These are phyloP conservation scores for Paelopatides confundens DNA, from an alignment of 53 echinoderm and acorn worm genomes.

Conservation along the genomic window DNA sequence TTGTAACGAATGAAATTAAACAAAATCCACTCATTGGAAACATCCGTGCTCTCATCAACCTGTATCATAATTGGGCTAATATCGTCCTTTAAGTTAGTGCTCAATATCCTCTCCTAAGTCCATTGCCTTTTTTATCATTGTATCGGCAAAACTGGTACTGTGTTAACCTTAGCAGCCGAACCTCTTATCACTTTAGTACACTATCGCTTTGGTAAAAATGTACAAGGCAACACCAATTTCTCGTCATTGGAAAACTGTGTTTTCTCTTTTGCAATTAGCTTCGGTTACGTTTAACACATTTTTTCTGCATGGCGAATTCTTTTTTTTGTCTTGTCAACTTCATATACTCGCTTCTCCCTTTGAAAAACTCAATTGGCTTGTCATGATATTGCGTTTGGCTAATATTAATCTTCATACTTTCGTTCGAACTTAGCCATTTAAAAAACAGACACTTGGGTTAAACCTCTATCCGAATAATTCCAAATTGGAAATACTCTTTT, in stretches of 20 bases:
- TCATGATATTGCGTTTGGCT: constrained; percentile 23
- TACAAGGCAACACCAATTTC: constrained; percentile 33
- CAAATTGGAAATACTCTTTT: constrained; percentile 13
- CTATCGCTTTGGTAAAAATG: too few relatives aligned
- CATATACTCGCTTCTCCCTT: constrained; percentile 8
- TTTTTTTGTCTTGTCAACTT: constrained; percentile 27
- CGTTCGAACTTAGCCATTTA: constrained; percentile 41
- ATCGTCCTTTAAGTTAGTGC: too few relatives aligned
- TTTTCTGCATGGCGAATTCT: background rate
- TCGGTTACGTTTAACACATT: too few relatives aligned
- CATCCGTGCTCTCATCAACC: too few relatives aligned
- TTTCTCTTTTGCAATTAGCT: constrained; percentile 23
- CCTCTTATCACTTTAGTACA: too few relatives aligned
- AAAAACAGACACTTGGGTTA: constrained; percentile 34
- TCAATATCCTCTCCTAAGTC: too few relatives aligned
- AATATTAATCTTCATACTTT: constrained; percentile 22
- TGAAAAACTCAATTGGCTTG: constrained; percentile 28
- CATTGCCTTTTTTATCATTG: too few relatives aligned
- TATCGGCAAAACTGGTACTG: too few relatives aligned
- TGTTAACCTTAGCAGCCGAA: too few relatives aligned
- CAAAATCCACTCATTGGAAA: too few relatives aligned
- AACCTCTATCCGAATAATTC: constrained; percentile 21
- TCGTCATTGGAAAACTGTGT: constrained; percentile 10
- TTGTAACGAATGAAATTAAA: too few relatives aligned
- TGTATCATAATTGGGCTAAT: too few relatives aligned